Conservation (phyloP, 2,797 vertebrate genomes). For the Pangasius mekongensis region DNA sequence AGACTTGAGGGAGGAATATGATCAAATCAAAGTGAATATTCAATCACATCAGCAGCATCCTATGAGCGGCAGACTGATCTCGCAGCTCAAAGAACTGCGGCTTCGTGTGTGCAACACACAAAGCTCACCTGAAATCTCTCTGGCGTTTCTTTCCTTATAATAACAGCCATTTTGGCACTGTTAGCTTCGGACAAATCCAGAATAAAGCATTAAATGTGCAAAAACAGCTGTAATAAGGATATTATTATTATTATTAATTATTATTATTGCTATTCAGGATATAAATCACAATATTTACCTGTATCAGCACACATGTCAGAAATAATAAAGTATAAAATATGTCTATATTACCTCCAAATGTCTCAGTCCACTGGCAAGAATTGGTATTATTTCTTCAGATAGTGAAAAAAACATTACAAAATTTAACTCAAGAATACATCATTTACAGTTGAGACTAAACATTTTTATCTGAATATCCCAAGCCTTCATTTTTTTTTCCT, state of each 20-base stretch:
- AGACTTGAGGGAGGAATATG: constrained; percentile 13
- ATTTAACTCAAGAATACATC: background rate
- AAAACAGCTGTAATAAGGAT: background rate
- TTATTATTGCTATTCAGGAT: background rate
- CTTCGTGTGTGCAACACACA: background rate
- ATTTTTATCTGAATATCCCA: background rate
- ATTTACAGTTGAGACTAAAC: background rate
- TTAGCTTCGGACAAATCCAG: background rate
- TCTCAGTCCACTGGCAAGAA: background rate
- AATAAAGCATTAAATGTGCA: background rate
- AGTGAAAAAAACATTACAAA: background rate
- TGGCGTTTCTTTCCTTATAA: background rate
- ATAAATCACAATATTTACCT: background rate
- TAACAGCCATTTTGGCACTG: background rate
- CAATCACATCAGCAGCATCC: constrained; percentile 30
- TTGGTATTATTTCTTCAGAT: background rate
- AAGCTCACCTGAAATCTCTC: constrained; percentile 9
- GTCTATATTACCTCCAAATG: background rate
- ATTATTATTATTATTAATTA: too few relatives aligned
- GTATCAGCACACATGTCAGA: background rate
- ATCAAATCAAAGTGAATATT: constrained; percentile 51
- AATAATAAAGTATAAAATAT: background rate
- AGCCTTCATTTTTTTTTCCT: background rate
- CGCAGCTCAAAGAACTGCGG: background rate
- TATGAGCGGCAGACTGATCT: constrained; percentile 48